These are phyloP conservation scores for Rhabdomys dilectus DNA, from an alignment of 2,113 vertebrate species.

Conservation along the genomic window DNA sequence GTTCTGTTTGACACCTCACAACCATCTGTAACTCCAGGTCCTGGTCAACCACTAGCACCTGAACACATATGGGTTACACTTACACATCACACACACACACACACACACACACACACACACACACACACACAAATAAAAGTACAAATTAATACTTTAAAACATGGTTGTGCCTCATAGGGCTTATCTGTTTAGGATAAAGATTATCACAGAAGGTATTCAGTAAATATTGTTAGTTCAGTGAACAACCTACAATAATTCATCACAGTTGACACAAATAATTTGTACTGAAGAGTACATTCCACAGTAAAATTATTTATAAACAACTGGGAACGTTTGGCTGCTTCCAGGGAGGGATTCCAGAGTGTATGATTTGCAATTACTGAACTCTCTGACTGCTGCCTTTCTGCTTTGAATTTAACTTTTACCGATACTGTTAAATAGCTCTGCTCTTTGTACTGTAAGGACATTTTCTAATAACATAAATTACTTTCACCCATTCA, in stretches of 20 bases:
- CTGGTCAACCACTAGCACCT: neutral
- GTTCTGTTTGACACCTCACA: neutral
- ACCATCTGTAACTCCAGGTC: neutral
- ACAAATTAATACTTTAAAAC: neutral
- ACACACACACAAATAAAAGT: neutral
- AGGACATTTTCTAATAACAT: neutral
- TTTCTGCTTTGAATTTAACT: neutral
- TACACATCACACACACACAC: neutral
- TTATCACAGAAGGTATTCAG: neutral
- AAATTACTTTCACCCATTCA: neutral
- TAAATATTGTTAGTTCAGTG: neutral
- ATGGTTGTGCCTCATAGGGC: neutral
- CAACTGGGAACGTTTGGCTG: neutral
- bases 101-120: neutral
- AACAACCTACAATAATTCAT: neutral
- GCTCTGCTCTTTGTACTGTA: neutral
- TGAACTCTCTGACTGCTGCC: neutral
- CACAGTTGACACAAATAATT: neutral
- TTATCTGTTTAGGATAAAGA: neutral
- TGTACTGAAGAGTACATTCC: neutral
- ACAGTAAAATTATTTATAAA: neutral
- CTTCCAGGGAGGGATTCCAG: neutral
- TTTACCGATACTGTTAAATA: neutral
- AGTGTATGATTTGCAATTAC: neutral
- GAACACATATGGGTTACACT: no score